Conservation (phyloP, 2,113 vertebrate genomes). For the Dasyurus viverrinus region DNA sequence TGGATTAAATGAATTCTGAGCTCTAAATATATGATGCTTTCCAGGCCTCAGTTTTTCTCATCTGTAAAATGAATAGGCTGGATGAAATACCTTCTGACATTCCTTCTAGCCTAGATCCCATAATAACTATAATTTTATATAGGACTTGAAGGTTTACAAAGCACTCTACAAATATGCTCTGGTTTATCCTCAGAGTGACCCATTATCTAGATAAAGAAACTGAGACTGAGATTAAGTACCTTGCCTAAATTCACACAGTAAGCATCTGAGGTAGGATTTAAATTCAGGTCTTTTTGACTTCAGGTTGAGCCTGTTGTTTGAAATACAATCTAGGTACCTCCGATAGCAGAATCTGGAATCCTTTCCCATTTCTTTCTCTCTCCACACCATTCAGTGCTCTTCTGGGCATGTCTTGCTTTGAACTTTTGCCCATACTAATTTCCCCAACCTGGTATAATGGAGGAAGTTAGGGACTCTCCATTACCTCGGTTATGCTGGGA, state of each 20-base stretch:
- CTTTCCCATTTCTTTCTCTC: background rate
- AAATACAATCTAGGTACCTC: background rate
- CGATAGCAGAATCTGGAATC: background rate
- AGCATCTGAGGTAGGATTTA: background rate
- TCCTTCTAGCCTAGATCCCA: background rate
- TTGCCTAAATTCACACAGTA: background rate
- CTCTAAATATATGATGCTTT: background rate
- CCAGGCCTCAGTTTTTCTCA: background rate
- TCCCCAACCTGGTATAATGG: background rate
- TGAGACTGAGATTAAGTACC: background rate
- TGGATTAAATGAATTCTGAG: background rate
- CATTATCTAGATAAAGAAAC: background rate
- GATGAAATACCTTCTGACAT: background rate
- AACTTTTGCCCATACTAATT: background rate
- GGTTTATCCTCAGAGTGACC: background rate
- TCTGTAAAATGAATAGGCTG: background rate
- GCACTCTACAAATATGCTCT: background rate
- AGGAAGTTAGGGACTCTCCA: background rate
- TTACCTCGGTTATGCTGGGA: background rate
- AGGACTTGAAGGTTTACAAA: background rate
- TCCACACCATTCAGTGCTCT: background rate
- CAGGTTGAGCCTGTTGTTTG: background rate
- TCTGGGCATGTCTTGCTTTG: background rate
- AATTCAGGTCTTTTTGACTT: background rate
- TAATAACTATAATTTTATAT: background rate